Percentiles rank a stretch among this genome's conserved stretches.
These are phyloP conservation scores for Paedocypris micromegethes DNA, from an alignment of 2,797 vertebrate genomes.

Conservation along the genomic window DNA sequence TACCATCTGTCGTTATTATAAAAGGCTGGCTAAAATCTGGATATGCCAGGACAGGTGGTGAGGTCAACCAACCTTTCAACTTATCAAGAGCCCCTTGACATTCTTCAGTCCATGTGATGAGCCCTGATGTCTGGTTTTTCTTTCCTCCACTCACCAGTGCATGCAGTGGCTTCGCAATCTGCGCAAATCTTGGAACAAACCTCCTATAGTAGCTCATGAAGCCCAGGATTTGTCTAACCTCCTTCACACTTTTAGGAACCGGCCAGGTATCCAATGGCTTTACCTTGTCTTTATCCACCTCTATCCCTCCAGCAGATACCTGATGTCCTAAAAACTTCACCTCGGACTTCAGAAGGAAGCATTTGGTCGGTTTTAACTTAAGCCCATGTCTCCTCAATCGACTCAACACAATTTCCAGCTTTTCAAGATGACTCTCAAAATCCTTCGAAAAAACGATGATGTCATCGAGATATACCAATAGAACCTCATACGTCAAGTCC, in stretches of 20 bases:
- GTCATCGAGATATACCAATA: neutral
- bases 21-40: constrained; percentile 24
- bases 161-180: constrained; percentile 10
- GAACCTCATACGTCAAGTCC: constrained; percentile 8
- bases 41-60: constrained; percentile 10
- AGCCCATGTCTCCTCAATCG: constrained; percentile 18
- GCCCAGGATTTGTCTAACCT: constrained; percentile 31
- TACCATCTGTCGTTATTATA: constrained; percentile 28
- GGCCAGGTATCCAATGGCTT: constrained; percentile 12
- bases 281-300: constrained; percentile 18
- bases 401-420: constrained; percentile 20
- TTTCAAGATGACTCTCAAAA: constrained; percentile 14
- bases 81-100: constrained; percentile 11
- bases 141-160: neutral
- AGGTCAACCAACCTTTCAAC: constrained; percentile 8
- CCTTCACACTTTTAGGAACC: constrained; percentile 1
- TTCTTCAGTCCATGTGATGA: neutral
- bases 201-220: constrained; percentile 38
- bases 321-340: constrained; percentile 36
- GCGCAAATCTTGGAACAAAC: constrained; percentile 28
- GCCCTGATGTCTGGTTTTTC: neutral
- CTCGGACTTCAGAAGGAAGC: neutral
- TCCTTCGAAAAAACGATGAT: constrained; percentile 1
- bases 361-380: constrained; percentile 36
- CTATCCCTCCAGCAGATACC: constrained; percentile 4